phyloP scores from a whole-genome alignment of 1,140 invertebrate species.

The Penaeus chinensis region DNA sequence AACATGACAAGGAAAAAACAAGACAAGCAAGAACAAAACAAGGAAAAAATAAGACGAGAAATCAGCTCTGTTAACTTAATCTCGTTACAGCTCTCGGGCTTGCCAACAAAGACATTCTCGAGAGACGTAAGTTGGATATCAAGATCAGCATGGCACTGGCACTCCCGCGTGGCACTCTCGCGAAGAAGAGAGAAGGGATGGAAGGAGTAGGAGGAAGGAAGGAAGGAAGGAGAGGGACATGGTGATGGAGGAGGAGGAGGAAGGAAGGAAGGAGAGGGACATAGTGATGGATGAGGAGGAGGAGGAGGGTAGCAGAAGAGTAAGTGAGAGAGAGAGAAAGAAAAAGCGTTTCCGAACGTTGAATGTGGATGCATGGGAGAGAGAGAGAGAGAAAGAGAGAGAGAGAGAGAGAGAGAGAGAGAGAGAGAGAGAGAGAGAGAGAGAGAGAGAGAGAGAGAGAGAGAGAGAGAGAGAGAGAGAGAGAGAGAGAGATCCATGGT shows the following conservation, averaged over 20 bases:
- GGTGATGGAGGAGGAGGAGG: background rate
- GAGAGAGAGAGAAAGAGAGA: too few species aligned
- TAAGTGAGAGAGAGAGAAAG: constrained; percentile 2
- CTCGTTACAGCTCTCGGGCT: too few species aligned
- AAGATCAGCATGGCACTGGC: too few species aligned
- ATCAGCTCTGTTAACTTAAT: too few species aligned
- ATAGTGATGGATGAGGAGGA: background rate
- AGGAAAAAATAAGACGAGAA: too few species aligned
- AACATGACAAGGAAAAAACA: background rate
- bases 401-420: background rate
- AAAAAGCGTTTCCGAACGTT: too few species aligned
- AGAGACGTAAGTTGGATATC: too few species aligned
- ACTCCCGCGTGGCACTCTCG: background rate
- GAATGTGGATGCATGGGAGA: too few species aligned
- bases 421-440: constrained; percentile 29
- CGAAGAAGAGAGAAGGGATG: background rate
- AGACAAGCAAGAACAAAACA: background rate
- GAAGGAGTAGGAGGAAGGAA: background rate
- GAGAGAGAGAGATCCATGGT: constrained; percentile 29
- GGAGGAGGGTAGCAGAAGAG: background rate
- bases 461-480: constrained; percentile 44
- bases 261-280: background rate
- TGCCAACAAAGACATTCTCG: too few species aligned
- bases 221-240: background rate
- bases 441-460: constrained; percentile 50